A percentile compares a stretch with the other conserved stretches of the same genome.
These are phyloP conservation scores for Pyrochroa serraticornis DNA, from an alignment of 2,888 invertebrate genomes.

Conservation along the genomic window DNA sequence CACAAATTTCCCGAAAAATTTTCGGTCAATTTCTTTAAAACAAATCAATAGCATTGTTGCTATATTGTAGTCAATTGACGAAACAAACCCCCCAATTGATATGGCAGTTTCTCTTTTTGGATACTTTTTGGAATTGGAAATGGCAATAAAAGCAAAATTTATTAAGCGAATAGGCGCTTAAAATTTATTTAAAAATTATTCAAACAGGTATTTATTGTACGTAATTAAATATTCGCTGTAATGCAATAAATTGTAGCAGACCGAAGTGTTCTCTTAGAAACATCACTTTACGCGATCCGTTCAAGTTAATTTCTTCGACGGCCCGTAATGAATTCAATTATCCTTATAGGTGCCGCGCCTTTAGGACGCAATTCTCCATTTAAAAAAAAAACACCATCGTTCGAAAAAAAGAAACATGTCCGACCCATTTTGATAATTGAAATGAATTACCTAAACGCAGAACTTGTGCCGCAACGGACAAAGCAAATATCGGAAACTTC, in stretches of 20 bases:
- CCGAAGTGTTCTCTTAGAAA: background rate
- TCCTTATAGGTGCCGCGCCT: background rate
- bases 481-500: constrained; percentile 5
- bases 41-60: too few species aligned
- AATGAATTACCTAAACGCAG: background rate
- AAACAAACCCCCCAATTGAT: too few species aligned
- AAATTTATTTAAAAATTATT: background rate
- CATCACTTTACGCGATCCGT: background rate
- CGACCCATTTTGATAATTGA: background rate
- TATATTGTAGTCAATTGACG: too few species aligned
- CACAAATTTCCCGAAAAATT: too few species aligned
- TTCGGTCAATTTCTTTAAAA: too few species aligned
- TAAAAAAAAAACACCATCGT: too few species aligned
- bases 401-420: too few species aligned
- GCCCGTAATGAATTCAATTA: constrained; percentile 8
- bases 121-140: too few species aligned
- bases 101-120: too few species aligned
- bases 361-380: too few species aligned
- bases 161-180: background rate
- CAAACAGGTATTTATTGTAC: constrained; percentile 2
- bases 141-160: too few species aligned
- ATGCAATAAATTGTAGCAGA: background rate
- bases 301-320: constrained; percentile 4
- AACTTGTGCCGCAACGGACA: background rate
- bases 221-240: constrained; percentile 1